Evolutionary conservation across 2,888 invertebrate species (phyloP).

Genomic region (Allophyes oxyacanthae): DNA sequence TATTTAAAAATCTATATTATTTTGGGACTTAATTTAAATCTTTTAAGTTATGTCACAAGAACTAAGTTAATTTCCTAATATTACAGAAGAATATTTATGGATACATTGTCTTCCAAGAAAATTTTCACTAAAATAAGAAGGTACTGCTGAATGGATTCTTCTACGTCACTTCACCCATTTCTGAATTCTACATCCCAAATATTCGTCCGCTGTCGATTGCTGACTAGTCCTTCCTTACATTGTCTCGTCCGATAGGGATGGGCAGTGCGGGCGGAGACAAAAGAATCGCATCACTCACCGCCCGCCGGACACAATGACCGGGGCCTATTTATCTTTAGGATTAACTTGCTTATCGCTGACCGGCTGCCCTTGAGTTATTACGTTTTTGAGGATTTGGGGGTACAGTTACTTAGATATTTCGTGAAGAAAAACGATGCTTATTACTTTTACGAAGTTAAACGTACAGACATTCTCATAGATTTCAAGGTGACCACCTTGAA

Average conservation of each 20-base stretch:
- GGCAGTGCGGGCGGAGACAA: slow-evolving; percentile 76
- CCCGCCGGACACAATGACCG: slow-evolving; percentile 79
- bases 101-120: no score
- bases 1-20: no score
- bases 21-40: no score
- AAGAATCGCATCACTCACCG: slow-evolving; percentile 87
- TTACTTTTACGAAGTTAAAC: neutral
- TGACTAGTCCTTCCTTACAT: slow-evolving; percentile 81
- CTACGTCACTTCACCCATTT: slow-evolving; percentile 15
- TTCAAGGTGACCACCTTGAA: no score
- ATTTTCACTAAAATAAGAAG: no score
- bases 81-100: no score
- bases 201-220: slow-evolving; percentile 76
- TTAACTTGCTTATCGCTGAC: slow-evolving; percentile 85
- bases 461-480: no score
- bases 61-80: no score
- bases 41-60: no score
- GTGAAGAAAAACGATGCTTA: neutral
- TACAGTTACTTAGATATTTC: slow-evolving; percentile 4
- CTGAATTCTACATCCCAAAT: slow-evolving; percentile 45
- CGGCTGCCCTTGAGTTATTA: slow-evolving; percentile 69
- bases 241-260: slow-evolving; percentile 67
- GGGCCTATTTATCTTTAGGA: slow-evolving; percentile 85
- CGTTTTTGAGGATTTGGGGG: slow-evolving; percentile 55
- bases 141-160: neutral